A percentile compares a stretch with the other conserved stretches of the same genome.
phyloP scores from a whole-genome alignment of 2,888 invertebrate genomes.

The Tenodera sinensis region DNA sequence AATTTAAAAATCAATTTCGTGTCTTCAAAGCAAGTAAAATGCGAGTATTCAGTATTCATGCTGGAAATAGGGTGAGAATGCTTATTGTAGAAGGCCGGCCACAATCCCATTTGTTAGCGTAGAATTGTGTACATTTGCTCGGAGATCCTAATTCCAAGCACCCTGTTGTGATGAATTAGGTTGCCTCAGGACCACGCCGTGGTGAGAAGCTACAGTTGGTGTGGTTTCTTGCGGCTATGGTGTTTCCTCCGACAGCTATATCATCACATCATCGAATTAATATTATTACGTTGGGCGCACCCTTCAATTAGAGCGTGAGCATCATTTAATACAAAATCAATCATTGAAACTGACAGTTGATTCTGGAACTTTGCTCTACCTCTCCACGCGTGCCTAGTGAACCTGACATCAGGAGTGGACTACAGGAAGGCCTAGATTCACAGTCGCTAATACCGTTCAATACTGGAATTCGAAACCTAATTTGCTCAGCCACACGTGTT shows the following conservation, averaged over 20 bases:
- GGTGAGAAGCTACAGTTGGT: background rate
- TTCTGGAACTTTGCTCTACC: background rate
- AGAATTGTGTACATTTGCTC: too few relatives aligned
- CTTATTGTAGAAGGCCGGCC: too few relatives aligned
- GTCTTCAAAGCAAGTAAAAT: too few relatives aligned
- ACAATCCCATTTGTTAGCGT: too few relatives aligned
- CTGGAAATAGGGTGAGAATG: too few relatives aligned
- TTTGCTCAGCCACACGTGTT: background rate
- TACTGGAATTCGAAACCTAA: background rate
- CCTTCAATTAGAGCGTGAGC: background rate
- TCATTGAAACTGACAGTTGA: conserved; percentile 6
- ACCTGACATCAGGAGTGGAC: background rate
- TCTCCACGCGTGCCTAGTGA: background rate
- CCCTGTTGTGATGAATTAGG: too few relatives aligned
- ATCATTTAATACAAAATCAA: conserved; percentile 2
- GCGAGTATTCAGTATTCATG: too few relatives aligned
- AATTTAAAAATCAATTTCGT: too few relatives aligned
- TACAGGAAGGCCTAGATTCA: background rate
- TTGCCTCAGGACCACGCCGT: background rate
- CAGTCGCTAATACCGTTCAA: too few relatives aligned
- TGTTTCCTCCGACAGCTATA: background rate
- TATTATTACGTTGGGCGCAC: background rate
- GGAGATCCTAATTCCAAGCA: too few relatives aligned
- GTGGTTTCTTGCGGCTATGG: background rate
- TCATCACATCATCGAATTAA: conserved; percentile 8